Base-by-base conservation (phyloP, 2,888 invertebrate genomes). In the Nephrocerus scutellatus region DNA sequence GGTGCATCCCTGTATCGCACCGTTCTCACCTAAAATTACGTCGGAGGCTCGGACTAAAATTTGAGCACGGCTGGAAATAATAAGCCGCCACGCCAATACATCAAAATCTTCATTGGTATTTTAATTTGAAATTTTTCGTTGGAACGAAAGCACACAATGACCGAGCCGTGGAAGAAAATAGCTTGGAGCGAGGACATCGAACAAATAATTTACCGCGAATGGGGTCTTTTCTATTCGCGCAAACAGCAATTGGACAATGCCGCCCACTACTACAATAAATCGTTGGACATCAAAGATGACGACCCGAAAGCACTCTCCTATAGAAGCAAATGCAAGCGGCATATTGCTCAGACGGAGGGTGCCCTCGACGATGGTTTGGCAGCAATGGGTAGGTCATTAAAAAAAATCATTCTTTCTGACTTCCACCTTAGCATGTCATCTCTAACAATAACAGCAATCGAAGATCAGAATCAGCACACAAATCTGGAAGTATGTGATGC, bases 81-180 rank as follows among this genome's bases (percentile, higher is more conserved):
- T n/a, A n/a, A n/a, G n/a, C n/a, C n/a, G n/a, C n/a, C n/a, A n/a
- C n/a, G n/a, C n/a, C n/a, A n/a, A n/a, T n/a, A n/a, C n/a, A n/a
- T n/a, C n/a, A n/a, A n/a, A n/a, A n/a, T n/a, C n/a, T n/a, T n/a
- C n/a, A n/a, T n/a, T n/a, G n/a, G n/a, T n/a, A n/a, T n/a, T n/a
- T n/a, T n/a, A n/a, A n/a, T n/a, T n/a, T n/a, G n/a, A n/a, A n/a
- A n/a, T n/a, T n/a, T n/a, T n/a, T n/a, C n/a, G n/a, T n/a, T n/a
- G n/a, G n/a, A n/a, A n/a, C n/a, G n/a, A n/a, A n/a, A n/a, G n/a
- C n/a, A n/a, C n/a, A n/a, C n/a, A n/a, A n/a, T n/a, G n/a, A n/a
- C n/a, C n/a, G n/a, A n/a, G n/a, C 50, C 51, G 14, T 62, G 62
- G 62, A 45, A 53, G 14, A 55, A 52, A 15, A 49, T 63, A 6